Conservation (phyloP, 2,797 vertebrate genomes). For the Decapterus maruadsi region DNA sequence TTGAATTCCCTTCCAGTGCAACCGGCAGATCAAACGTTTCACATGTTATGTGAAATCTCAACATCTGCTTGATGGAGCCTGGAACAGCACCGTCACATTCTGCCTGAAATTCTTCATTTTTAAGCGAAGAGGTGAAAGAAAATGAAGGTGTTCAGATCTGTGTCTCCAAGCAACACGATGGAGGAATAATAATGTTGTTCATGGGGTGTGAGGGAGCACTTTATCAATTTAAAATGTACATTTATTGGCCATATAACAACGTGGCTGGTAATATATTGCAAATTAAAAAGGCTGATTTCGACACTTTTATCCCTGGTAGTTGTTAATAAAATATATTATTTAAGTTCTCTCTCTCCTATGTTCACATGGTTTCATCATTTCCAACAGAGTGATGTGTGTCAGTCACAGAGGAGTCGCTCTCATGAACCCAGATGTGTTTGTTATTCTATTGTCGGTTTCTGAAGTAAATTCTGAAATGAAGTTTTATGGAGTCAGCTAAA, state of each 20-base stretch:
- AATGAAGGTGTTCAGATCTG: neutral
- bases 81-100: neutral
- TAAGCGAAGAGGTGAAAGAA: neutral
- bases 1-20: neutral
- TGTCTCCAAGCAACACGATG: neutral
- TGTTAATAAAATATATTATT: neutral
- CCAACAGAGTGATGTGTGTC: conserved; percentile 30
- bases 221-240: neutral
- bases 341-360: conserved; percentile 9
- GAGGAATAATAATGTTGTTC: neutral
- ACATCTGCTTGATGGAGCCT: neutral
- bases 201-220: neutral
- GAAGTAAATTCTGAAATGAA: conserved; percentile 42
- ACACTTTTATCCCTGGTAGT: neutral
- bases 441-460: conserved; percentile 25
- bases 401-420: conserved; percentile 12
- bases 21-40: neutral
- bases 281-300: neutral
- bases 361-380: neutral
- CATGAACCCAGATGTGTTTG: conserved; percentile 19
- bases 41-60: neutral
- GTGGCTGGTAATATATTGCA: too few relatives aligned
- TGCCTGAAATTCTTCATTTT: neutral
- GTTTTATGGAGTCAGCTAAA: conserved; percentile 38
- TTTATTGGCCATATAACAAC: neutral